Percentiles rank a stretch among this genome's conserved stretches.
phyloP scores from a whole-genome alignment of 2,113 vertebrate species.

The Phyllostomus discolor region DNA sequence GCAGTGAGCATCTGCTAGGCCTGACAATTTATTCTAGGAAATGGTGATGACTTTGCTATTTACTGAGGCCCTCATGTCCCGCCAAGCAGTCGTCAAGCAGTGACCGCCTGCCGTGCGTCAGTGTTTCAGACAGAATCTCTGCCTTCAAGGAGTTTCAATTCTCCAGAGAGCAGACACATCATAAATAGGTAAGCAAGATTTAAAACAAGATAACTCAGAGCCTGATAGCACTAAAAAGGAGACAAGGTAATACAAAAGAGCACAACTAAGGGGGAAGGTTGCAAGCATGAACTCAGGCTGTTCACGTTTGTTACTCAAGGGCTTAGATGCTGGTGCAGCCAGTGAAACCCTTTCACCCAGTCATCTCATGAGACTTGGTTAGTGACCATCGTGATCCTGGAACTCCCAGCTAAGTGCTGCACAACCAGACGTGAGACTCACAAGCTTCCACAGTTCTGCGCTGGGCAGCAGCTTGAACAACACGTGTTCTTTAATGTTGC shows the following conservation, averaged over 20 bases:
- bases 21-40: background rate
- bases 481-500: background rate
- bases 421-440: background rate
- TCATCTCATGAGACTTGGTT: background rate
- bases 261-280: background rate
- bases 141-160: background rate
- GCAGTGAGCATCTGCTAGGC: background rate
- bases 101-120: fast-evolving
- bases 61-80: background rate
- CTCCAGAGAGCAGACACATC: background rate
- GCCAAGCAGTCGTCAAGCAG: background rate
- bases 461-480: background rate
- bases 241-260: background rate
- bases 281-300: background rate
- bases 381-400: background rate
- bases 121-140: background rate
- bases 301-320: no score
- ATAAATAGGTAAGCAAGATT: background rate
- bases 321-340: background rate
- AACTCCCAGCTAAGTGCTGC: background rate
- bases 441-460: fast-evolving
- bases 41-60: background rate
- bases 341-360: background rate
- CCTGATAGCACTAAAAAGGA: background rate
- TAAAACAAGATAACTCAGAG: background rate